These are phyloP conservation scores for Chondrilla cf. caribensis DNA, from an alignment of 37 sponge, comb jelly and placozoan species.

Conservation along the genomic window DNA sequence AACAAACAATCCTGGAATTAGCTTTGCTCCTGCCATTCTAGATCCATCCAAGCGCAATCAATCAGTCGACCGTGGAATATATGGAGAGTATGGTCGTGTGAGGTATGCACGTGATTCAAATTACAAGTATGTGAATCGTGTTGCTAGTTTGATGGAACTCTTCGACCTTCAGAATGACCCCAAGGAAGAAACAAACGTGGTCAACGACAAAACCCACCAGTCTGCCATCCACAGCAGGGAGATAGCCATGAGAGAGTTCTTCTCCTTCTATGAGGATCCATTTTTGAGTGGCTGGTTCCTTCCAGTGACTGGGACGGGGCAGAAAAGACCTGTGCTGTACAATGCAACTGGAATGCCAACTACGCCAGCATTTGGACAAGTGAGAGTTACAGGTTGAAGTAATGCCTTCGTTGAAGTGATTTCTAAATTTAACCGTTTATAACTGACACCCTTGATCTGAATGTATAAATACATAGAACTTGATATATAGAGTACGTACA, in stretches of 20 bases:
- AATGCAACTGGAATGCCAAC: conserved; percentile 55
- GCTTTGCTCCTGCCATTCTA: conserved; percentile 33
- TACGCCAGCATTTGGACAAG: conserved; percentile 42
- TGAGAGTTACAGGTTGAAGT: too few species aligned
- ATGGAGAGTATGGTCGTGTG: conserved; percentile 70
- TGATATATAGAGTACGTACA: too few species aligned
- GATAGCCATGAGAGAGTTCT: conserved; percentile 36
- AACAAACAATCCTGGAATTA: conserved; percentile 43
- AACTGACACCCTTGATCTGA: too few species aligned
- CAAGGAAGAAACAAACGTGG: conserved; percentile 47
- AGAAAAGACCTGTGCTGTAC: conserved; percentile 46
- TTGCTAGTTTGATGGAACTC: conserved; percentile 53
- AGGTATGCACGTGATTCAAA: conserved; percentile 39
- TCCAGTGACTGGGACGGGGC: conserved; percentile 65
- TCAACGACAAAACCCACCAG: not conserved
- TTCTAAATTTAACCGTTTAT: too few species aligned
- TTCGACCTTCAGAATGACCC: conserved; percentile 45
- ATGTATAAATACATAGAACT: too few species aligned
- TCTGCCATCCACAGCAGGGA: conserved; percentile 4
- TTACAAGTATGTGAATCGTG: conserved; percentile 40
- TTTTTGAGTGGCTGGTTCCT: conserved; percentile 65
- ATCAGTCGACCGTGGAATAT: conserved; percentile 28
- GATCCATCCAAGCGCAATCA: conserved; percentile 7
- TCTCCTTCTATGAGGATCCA: conserved; percentile 69
- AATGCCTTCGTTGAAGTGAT: too few species aligned